Base-by-base conservation (phyloP, 2,113 vertebrate genomes). In the Chelonoidis abingdonii region DNA sequence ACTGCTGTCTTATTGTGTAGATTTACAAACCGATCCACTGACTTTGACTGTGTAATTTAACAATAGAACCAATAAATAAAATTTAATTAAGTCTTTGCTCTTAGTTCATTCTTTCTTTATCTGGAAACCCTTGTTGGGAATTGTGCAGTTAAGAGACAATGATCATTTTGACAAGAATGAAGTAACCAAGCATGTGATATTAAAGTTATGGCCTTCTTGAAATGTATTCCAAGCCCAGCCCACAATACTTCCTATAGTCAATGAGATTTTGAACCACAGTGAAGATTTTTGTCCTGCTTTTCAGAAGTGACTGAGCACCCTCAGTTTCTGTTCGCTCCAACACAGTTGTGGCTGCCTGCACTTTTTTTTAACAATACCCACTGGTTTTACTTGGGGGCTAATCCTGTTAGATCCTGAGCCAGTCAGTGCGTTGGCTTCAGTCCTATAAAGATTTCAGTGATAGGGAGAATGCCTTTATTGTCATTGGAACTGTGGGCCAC, bases 31-130 rank as follows among this genome's bases (percentile, higher is more conserved):
- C 81, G 7, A 97, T 98, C 93, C 95, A 97, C 96, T 97, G 98
- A 98, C 98, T 98, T 98, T 87, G 97, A 97, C 97, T 98, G 98
- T 98, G 98, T 98, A 98, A 98, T 98, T 98, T 98, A 98, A 98
- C 95, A 96, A 97, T 97, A 98, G 98, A 95, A 97, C 95, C 84
- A 97, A 95, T 97, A 98, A 98, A 98, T 98, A 98, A 98, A 98
- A 96, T 97, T 98, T 98, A 98, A 98, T 96, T 97, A 92, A 95
- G 94, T 50, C 95, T 97, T 91, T 92, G 97, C 90, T 92, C 96
- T 87, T 62, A 5, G 89, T 90, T 96, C 29, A 3, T 98, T 90
- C 91, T 97, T 98, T 94, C 69, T 89, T 86, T 69, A 17, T 53
- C 83, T 87, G 83, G n/a, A 0, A 0, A 1, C 0, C 5, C 53